Base-by-base conservation (phyloP, 2,797 vertebrate species). In the Sarcophilus harrisii region DNA sequence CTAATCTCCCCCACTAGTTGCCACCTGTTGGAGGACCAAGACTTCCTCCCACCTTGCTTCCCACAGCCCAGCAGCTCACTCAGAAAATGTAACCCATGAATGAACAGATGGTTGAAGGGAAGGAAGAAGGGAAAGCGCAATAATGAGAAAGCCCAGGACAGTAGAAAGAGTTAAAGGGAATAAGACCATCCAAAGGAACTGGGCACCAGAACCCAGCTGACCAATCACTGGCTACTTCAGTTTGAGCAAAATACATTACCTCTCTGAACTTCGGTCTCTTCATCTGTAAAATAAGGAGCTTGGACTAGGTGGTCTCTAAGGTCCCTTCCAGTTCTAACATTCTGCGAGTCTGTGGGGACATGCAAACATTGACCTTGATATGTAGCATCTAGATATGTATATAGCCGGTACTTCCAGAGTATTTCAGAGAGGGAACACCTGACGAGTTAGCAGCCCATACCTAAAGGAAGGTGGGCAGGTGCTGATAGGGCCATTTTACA, bases 261-360 rank as follows among this genome's bases (percentile, higher is more conserved):
- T 87, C 38, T 87, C 73, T 87, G 73, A 45, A 87, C 73, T 49
- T 87, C 73, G 45, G 73, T 49, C 73, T 87, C 73, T 87, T 87
- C 73, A 87, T 87, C 73, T 87, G 73, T 27, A 10, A 87, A 87
- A 49, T 87, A 87, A 49, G 38, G 73, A 87, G 73, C 73, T 87
- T 87, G 73, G 73, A 45, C 73, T 87, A 87, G 73, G 73, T 87
- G 73, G 27, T 87, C 73, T 45, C 73, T 87, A 87, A 87, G 73
- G 73, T 45, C 73, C 38, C 73, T 49, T 87, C 38, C 73, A 87
- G 38, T 27, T 87, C 73, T 87, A 87, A 87, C 38, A 49, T 87
- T 87, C 73, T 87, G 73, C 38, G 73, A 87, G 38, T 87, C 73
- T 87, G 73, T 87, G 73, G 73, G 73, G 38, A 87, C 73, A 87